A percentile compares a stretch with the other conserved stretches of the same genome.
Evolutionary conservation across 2,797 vertebrate species (phyloP).

Genomic region (Xerus rutilus): DNA sequence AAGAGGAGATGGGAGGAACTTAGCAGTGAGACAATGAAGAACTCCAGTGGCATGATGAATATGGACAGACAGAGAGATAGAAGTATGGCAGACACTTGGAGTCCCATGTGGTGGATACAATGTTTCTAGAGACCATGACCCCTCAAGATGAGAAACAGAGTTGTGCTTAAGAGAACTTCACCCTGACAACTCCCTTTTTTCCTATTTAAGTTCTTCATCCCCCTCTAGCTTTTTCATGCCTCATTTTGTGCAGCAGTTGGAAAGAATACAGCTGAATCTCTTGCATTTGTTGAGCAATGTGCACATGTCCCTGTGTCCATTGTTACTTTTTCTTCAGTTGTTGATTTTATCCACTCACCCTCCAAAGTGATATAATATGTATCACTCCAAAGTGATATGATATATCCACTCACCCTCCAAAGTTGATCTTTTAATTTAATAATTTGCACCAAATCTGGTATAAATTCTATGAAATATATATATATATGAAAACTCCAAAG

Average conservation of each 20-base stretch:
- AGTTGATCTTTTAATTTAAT: slow-evolving; percentile 8
- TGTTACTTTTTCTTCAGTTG: background rate
- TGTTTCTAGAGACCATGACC: background rate
- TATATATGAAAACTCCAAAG: background rate
- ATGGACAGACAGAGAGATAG: background rate
- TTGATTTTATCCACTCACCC: background rate
- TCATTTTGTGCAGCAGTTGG: background rate
- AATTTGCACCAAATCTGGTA: background rate
- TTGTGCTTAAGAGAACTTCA: background rate
- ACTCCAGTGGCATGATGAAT: background rate
- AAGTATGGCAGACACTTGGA: background rate
- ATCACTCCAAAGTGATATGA: background rate
- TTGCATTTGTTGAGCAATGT: background rate
- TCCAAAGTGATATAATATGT: background rate
- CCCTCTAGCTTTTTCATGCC: background rate
- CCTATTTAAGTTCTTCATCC: background rate
- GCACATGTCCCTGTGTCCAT: background rate
- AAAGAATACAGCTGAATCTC: background rate
- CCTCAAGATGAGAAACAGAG: background rate
- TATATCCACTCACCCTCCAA: background rate
- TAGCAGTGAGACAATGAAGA: background rate
- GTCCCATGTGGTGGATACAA: background rate
- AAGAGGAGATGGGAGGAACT: background rate
- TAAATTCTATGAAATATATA: background rate
- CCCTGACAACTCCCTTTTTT: background rate